Evolutionary conservation across 2,113 vertebrate species (phyloP), one percentile per base, ranked within the genome.

Genomic region (Bos indicus): DNA sequence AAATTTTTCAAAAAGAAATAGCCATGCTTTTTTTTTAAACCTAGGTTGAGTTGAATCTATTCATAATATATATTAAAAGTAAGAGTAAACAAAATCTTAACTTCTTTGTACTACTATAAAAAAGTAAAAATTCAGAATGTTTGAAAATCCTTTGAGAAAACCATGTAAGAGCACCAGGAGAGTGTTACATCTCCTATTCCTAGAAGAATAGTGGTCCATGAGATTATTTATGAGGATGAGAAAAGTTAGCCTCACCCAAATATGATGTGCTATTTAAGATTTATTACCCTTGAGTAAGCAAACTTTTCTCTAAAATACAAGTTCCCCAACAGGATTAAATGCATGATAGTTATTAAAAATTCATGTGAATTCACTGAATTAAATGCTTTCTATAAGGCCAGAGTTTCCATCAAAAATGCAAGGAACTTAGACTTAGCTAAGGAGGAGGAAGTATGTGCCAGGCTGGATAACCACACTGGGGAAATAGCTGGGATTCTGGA

Each of bases 1-100:
- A 90, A 48, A 89, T 56, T 96, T 95, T 98, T 82, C 80, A 88
- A 52, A 95, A 98, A 80, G 25, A 74, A 28, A 91, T 96, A 57
- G 83, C 5, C 94, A 94, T 97, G 59, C 33, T 51, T 85, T 93
- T 93, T 87, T 90, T 10, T 94, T 91, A 97, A 48, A 56, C 25
- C 17, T 94, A 71, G 14, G 5, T 30, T 36, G 64, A 52, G 11
- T 28, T 89, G 30, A 90, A 67, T 78, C 2, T 90, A 84, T 13
- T 81, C 8, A 60, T 77, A 74, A 59, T 23, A 62, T 74, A 12
- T 51, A 56, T 80, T 17, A 62, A 78, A 11, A 85, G 5, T 46
- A 30, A 43, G 1, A 78, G 6, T 77, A 46, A 15, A 93, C 43
- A 95, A 88, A 81, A n/a, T 6, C 46, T 64, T 59, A 80, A 83